These are phyloP conservation scores for Drosophila falleni DNA, from an alignment of 2,888 invertebrate genomes.

Conservation along the genomic window DNA sequence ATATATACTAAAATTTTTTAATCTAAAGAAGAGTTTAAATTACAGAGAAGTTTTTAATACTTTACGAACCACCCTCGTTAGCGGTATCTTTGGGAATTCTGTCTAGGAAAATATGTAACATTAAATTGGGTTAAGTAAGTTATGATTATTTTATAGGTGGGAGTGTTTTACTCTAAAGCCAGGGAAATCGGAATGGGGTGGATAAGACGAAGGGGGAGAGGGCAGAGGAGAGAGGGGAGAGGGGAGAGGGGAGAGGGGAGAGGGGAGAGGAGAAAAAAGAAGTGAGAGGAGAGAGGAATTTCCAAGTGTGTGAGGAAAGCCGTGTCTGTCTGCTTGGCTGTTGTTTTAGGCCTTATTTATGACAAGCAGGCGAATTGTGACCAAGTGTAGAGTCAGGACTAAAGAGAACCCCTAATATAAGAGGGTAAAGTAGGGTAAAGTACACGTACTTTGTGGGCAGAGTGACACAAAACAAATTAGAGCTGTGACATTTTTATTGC, in stretches of 20 bases:
- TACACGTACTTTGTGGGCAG: constrained; percentile 16
- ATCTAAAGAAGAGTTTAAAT: too few relatives aligned
- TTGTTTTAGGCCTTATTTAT: constrained; percentile 44
- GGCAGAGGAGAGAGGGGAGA: background rate
- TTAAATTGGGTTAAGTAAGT: constrained; percentile 73
- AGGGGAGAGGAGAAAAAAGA: background rate
- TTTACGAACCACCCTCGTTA: constrained; percentile 17
- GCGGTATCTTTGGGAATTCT: constrained; percentile 11
- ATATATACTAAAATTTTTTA: too few relatives aligned
- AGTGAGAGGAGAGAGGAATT: background rate
- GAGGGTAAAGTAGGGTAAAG: background rate
- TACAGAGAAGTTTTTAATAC: background rate
- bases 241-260: background rate
- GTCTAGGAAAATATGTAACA: constrained; percentile 24
- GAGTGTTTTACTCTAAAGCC: constrained; percentile 4
- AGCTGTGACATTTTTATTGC: constrained; percentile 76
- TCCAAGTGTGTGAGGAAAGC: constrained; percentile 2
- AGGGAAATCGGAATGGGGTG: background rate
- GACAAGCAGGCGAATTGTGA: constrained; percentile 42
- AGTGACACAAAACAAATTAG: constrained; percentile 68
- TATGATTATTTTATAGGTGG: constrained; percentile 64
- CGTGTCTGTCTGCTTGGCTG: constrained; percentile 12
- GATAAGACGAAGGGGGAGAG: too few relatives aligned
- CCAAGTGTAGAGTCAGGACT: constrained; percentile 14
- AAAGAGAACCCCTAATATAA: too few relatives aligned